These are phyloP conservation scores for Anguilla anguilla DNA, from an alignment of 2,797 vertebrate species.

Conservation along the genomic window DNA sequence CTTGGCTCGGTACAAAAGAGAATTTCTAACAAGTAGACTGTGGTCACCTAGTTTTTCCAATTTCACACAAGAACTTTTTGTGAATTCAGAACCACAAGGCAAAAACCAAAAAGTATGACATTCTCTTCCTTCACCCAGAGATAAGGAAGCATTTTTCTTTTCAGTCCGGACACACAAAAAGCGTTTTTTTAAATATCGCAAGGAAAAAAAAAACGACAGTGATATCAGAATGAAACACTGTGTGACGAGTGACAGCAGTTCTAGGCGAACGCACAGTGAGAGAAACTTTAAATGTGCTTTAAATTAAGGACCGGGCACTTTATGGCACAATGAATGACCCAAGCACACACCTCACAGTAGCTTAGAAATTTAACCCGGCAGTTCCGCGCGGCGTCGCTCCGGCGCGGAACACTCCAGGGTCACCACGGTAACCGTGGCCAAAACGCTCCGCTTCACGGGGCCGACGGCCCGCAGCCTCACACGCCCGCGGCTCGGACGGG, in stretches of 20 bases:
- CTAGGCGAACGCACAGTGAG: constrained; percentile 11
- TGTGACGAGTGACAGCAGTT: constrained; percentile 8
- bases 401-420: neutral
- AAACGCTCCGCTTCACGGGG: neutral
- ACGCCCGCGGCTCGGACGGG: neutral
- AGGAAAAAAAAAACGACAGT: constrained; percentile 35
- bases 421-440: neutral
- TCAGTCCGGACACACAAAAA: neutral
- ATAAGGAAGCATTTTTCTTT: neutral
- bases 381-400: constrained; percentile 1
- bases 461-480: neutral
- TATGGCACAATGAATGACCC: constrained; percentile 30
- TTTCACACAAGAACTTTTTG: neutral
- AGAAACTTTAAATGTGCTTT: constrained; percentile 28
- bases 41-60: neutral
- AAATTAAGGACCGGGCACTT: constrained; percentile 43
- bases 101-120: neutral
- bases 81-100: neutral
- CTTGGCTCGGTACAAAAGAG: constrained; percentile 14
- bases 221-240: constrained; percentile 16
- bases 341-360: constrained; percentile 34
- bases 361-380: constrained; percentile 26
- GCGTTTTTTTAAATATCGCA: neutral
- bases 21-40: constrained; percentile 49
- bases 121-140: neutral